Evolutionary conservation across 2,888 invertebrate genomes (phyloP).

Genomic region (Fragum whitleyi): DNA sequence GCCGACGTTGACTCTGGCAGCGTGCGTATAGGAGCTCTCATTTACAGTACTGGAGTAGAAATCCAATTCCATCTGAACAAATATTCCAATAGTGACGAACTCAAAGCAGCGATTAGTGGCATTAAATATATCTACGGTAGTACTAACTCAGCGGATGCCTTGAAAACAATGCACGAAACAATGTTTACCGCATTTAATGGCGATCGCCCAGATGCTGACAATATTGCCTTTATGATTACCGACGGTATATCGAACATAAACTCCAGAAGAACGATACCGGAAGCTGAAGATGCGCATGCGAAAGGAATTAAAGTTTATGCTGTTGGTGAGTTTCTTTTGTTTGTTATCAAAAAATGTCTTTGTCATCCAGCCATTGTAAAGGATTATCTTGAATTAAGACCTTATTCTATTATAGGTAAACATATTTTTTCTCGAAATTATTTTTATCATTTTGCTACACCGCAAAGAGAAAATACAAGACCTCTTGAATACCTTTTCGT

Average conservation of each 20-base stretch:
- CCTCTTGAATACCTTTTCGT: no score
- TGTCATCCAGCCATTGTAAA: no score
- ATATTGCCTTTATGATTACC: constrained; percentile 78
- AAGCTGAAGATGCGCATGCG: constrained; percentile 63
- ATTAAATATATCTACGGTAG: constrained; percentile 77
- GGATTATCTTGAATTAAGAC: no score
- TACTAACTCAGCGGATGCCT: constrained; percentile 81
- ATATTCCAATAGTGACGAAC: constrained; percentile 64
- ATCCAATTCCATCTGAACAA: constrained; percentile 69
- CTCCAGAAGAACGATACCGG: constrained; percentile 75
- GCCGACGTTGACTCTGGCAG: constrained; percentile 68
- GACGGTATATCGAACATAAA: constrained; percentile 82
- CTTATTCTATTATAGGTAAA: no score
- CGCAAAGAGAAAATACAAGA: no score
- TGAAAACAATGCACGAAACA: constrained; percentile 72
- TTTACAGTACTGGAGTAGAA: constrained; percentile 67
- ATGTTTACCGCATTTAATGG: constrained; percentile 76
- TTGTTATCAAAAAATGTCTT: background rate
- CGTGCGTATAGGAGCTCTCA: constrained; percentile 72
- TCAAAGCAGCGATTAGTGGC: constrained; percentile 70
- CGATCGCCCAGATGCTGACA: constrained; percentile 75
- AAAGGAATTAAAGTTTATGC: constrained; percentile 64
- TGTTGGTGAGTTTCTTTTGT: constrained; percentile 53
- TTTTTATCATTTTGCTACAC: no score
- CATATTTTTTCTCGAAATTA: no score